Percentiles rank a stretch among this genome's conserved stretches.
phyloP scores from a whole-genome alignment of 2,888 invertebrate species.

The Creontiades dilutus region DNA sequence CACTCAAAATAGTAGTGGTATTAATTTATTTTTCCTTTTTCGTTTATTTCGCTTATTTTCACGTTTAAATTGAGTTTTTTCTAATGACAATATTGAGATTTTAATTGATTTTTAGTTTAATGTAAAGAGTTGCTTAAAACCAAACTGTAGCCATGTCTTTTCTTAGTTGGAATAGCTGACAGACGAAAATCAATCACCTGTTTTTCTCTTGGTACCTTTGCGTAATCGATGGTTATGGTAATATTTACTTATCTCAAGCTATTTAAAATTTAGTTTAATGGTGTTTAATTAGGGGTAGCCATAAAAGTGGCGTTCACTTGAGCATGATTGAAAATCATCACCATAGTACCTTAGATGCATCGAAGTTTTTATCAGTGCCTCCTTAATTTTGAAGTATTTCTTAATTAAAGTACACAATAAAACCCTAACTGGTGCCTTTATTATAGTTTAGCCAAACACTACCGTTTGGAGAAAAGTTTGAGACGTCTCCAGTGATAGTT shows the following conservation, averaged over 20 bases:
- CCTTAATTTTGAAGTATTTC: conserved; percentile 34
- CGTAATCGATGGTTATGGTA: conserved; percentile 24
- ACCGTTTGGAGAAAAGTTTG: conserved; percentile 22
- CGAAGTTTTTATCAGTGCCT: conserved; percentile 29
- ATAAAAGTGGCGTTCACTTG: conserved; percentile 32
- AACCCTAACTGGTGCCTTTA: conserved; percentile 22
- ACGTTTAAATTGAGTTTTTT: conserved; percentile 30
- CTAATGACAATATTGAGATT: conserved; percentile 13
- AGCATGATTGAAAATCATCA: conserved; percentile 42
- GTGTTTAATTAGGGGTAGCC: conserved; percentile 27
- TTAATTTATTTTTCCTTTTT: conserved; percentile 4
- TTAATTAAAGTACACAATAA: not conserved
- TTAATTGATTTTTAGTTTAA: conserved; percentile 37
- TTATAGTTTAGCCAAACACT: conserved; percentile 18
- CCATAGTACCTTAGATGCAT: conserved; percentile 40
- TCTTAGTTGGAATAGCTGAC: conserved; percentile 48
- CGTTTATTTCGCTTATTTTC: conserved; percentile 24
- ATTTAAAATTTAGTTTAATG: conserved; percentile 37
- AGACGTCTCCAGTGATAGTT: conserved; percentile 7
- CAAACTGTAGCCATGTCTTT: conserved; percentile 68
- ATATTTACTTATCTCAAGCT: conserved; percentile 18
- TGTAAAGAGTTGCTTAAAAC: conserved; percentile 62
- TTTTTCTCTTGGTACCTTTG: conserved; percentile 44
- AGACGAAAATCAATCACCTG: conserved; percentile 42
- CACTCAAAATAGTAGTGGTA: conserved; percentile 35